These are phyloP conservation scores for Panulirus ornatus DNA, from an alignment of 1,140 invertebrate species.

Conservation along the genomic window DNA sequence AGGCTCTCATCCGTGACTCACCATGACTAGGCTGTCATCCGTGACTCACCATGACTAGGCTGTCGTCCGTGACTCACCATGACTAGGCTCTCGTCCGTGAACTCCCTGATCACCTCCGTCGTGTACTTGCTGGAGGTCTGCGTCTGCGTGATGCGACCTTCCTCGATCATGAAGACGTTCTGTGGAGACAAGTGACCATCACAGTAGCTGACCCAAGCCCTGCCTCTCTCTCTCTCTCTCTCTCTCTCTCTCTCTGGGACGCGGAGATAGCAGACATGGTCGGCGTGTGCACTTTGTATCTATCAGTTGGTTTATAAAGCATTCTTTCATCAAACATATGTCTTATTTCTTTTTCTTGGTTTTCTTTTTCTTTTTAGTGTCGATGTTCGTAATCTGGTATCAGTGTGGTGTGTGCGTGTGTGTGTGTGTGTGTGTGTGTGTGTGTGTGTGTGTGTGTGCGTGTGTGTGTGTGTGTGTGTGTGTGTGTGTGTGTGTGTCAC, in stretches of 20 bases:
- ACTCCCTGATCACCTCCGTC: slow-evolving; percentile 34
- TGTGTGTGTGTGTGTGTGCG: no score
- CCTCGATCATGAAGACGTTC: slow-evolving; percentile 59
- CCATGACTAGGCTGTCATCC: not conserved
- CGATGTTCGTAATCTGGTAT: no score
- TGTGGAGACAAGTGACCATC: not conserved
- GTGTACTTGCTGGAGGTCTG: slow-evolving; percentile 39
- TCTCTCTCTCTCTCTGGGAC: no score
- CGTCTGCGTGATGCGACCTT: slow-evolving; percentile 16
- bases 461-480: not conserved
- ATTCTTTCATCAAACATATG: no score
- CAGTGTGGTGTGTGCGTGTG: no score
- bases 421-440: no score
- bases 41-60: not conserved
- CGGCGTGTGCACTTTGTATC: not conserved
- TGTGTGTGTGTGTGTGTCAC: slow-evolving; percentile 18
- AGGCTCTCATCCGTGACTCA: no score
- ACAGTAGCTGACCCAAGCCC: no score
- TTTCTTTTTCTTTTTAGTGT: no score
- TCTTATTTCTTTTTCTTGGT: no score
- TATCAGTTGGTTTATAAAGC: not conserved
- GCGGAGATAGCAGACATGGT: no score
- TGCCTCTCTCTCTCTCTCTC: no score
- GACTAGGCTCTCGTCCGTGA: slow-evolving; percentile 16
- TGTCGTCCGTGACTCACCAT: slow-evolving; percentile 26